These are phyloP conservation scores for Metopolophium dirhodum DNA, from an alignment of 1,140 invertebrate genomes.

Conservation along the genomic window DNA sequence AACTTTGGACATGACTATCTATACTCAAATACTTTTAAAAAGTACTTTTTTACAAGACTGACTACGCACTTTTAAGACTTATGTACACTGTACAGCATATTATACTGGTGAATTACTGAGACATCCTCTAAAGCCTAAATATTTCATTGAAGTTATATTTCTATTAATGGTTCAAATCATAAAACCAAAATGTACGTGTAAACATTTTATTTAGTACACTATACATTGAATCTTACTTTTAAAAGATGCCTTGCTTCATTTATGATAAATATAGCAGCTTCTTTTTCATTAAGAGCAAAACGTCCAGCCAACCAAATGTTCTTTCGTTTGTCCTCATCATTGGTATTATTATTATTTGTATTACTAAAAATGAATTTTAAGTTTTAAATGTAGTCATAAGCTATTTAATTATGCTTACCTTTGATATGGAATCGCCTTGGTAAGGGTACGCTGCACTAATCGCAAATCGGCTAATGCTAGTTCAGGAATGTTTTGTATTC, in stretches of 20 bases:
- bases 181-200: no score
- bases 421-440: slow-evolving; percentile 82
- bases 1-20: background rate
- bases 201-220: no score
- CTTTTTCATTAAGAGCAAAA: slow-evolving; percentile 78
- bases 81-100: background rate
- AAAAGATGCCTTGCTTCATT: slow-evolving; percentile 78
- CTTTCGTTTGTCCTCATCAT: slow-evolving; percentile 57
- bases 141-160: no score
- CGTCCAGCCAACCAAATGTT: slow-evolving; percentile 82
- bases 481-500: slow-evolving; percentile 78
- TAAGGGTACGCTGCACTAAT: slow-evolving; percentile 78
- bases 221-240: slow-evolving; percentile 63
- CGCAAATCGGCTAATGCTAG: slow-evolving; percentile 76
- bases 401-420: slow-evolving; percentile 67
- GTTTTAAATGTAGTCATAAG: background rate
- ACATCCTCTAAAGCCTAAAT: background rate
- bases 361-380: slow-evolving; percentile 23
- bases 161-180: no score
- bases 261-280: slow-evolving; percentile 83
- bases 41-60: background rate
- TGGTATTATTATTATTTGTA: slow-evolving; percentile 43
- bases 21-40: background rate
- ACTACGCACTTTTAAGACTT: background rate
- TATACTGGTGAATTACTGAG: background rate